Conservation (phyloP, 2,113 vertebrate genomes). For the Probosciger aterrimus region DNA sequence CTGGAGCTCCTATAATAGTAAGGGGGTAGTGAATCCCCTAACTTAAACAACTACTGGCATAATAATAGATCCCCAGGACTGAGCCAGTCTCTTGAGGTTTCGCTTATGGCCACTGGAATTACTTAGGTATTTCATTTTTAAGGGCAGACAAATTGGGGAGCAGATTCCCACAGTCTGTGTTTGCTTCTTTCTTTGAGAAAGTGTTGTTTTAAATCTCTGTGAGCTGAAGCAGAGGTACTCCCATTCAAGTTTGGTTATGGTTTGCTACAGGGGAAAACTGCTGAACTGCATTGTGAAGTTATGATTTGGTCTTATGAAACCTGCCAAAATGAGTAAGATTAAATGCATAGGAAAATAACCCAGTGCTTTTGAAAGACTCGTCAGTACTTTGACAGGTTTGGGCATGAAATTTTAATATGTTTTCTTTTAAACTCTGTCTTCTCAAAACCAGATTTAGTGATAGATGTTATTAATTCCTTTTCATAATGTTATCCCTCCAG, state of each 20-base stretch:
- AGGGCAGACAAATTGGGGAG: not conserved
- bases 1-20: not conserved
- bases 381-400: constrained; percentile 17
- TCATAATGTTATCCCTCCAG: not conserved
- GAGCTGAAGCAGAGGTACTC: not conserved
- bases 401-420: constrained; percentile 59
- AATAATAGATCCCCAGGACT: not conserved
- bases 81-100: not conserved
- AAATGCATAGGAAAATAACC: constrained; percentile 37
- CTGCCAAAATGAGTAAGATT: constrained; percentile 10
- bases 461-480: not conserved
- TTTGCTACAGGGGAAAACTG: constrained; percentile 10
- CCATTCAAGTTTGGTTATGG: not conserved
- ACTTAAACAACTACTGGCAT: not conserved
- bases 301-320: constrained; percentile 23
- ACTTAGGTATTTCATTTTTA: not conserved
- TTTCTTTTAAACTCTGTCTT: constrained; percentile 34
- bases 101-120: not conserved
- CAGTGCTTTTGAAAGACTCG: constrained; percentile 9
- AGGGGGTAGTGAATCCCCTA: not conserved
- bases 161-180: not conserved
- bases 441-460: constrained; percentile 1
- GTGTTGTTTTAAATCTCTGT: not conserved
- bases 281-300: constrained; percentile 25
- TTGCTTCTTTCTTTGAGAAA: not conserved